Base-by-base conservation (phyloP, 2,113 vertebrate genomes). In the Notiomystis cincta region DNA sequence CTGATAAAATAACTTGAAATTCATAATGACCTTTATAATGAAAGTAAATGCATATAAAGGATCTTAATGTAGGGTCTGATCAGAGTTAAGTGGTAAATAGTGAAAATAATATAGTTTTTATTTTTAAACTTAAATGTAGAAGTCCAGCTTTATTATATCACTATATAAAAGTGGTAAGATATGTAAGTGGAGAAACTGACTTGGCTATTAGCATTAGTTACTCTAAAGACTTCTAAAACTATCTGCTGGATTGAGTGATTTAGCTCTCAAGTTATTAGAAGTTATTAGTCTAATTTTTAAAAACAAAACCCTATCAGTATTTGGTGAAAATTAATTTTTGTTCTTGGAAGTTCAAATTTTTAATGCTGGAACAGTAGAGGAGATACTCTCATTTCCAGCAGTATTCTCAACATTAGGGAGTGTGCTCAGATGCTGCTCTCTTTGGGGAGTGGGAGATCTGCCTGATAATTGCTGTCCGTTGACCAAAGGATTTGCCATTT, bases 261-360 rank as follows among this genome's bases (percentile, higher is more conserved):
- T 57, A 45, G 8, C 13, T 56, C n/a, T 70, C 28, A 50, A 48
- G 10, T 62, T 62, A 53, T 11, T 80, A 33, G 37, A 53, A 58
- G 8, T 66, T 79, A n/a, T 2, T 77, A 35, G 47, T 69, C 14
- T 23, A 44, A 60, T 9, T 47, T 53, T 57, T 48, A 25, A 27
- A 65, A 89, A 23, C 45, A 35, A 79, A 5, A 6, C 10, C 7
- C 13, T 56, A 2, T 40, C 4, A 37, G 7, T 65, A 47, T 33
- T 31, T 48, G 53, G 1, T 18, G 11, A 5, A 2, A 23, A 3
- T 6, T 62, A 1, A 1, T 38, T 28, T 31, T 50, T 42, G 10
- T 9, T 6, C 20, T 47, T 30, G 23, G 1, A 58, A 64, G 50
- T 40, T 78, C 11, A 31, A 9, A n/a, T 14, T 66, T 92, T 70